Base-by-base conservation (phyloP, 2,797 vertebrate species). In the Peromyscus melanophrys region DNA sequence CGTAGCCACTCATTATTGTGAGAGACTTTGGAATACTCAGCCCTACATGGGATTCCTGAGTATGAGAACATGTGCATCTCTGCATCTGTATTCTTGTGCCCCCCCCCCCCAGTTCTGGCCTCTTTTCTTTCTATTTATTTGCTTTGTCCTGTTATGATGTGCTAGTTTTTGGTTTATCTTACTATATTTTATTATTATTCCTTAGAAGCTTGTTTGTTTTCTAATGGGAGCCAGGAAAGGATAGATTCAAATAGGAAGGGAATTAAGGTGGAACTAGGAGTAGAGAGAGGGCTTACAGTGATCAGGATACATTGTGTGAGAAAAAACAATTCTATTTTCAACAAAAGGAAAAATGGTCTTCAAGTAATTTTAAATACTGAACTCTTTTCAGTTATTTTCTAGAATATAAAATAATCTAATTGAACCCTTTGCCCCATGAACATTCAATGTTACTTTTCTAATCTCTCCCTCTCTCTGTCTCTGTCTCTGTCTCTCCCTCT, bases 401-500 rank as follows among this genome's bases (percentile, higher is more conserved):
- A 89, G 57, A 75, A 16, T 25, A 43, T 31, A 77, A 37, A 75
- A 52, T 69, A 46, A 49, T 89, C 71, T 77, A 57, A 40, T 84
- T 61, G 71, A 40, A 55, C 9, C 25, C 7, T 49, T 82, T 69
- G 21, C 0, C 6, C 2, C 4, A 69, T 55, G 23, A 31, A 0
- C 3, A 21, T 25, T 2, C 25, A 29, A 10, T 43, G 29, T 13
- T 67, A 21, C 29, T 67, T 83, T 84, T 84, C 12, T 80, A n/a
- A n/a, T 81, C 27, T 82, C 7, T 57, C 4, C 67, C 29, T 80
- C 21, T 61, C 16, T 69, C 11, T 90, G 29, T 71, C 6, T 21
- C 2, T 85, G 2, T n/a, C 0, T 71, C 1, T 67, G 2, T 81
- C 23, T 16, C 9, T n/a, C 0, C 63, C 1, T 67, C 6, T 75